Evolutionary conservation across 2,113 vertebrate species (phyloP), one percentile per base, ranked within the genome.

Genomic region (Podiceps cristatus): DNA sequence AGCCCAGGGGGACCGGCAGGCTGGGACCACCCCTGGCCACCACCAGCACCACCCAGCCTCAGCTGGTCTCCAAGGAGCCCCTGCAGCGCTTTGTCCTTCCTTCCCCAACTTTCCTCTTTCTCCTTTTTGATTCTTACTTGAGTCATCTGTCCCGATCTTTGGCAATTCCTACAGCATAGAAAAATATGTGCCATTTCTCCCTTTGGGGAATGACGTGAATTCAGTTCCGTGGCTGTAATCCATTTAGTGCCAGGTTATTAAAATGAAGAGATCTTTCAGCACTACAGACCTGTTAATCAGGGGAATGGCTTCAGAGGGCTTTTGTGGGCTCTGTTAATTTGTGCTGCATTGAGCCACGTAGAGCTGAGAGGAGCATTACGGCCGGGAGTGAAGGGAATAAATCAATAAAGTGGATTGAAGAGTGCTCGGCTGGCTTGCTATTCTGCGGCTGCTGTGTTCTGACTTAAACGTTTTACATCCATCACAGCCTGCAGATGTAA

Each of bases 221-320:
- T 49, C 62, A 49, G 82, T 13, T 89, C 94, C 20, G 2, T 83
- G 91, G 71, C 88, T 88, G 71, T 90, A 95, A 95, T 97, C 93
- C 86, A 82, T 97, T 97, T 95, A 90, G 92, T 96, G 91, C 69
- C 87, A 88, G 95, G 93, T 95, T 97, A 94, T 97, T 95, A 92
- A 96, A 97, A 97, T 95, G 91, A 96, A 97, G 94, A 92, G 80
- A 91, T 96, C 93, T 96, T 93, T 96, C 95, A 96, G 84, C 81
- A 45, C 86, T 92, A 55, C 83, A 80, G 90, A 89, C 88, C 96
- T 94, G 94, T 96, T 97, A 97, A 96, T 97, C 96, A 95, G 93
- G 96, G 96, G 75, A 97, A 97, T 95, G 88, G 87, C 96, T 95
- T 97, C 79, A 7, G 47, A 95, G 96, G 91, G 91, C 87, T 95